These are phyloP conservation scores for Cettia cetti DNA, from an alignment of 2,113 vertebrate species.

Conservation along the genomic window DNA sequence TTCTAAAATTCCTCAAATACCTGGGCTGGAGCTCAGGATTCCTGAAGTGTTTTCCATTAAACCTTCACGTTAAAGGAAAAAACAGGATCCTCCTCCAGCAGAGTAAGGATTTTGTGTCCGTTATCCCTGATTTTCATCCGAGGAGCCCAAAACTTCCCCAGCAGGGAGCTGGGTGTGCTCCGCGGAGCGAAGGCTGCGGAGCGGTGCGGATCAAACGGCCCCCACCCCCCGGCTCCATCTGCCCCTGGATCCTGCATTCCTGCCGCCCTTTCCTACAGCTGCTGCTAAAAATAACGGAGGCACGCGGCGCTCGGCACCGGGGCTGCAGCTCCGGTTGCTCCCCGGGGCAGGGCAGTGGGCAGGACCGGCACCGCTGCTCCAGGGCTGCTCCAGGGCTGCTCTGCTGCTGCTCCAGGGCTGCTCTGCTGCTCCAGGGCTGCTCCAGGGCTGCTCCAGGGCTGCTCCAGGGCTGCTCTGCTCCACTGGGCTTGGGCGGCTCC, in stretches of 20 bases:
- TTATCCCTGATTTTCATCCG: fast-evolving
- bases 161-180: fast-evolving
- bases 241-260: neutral
- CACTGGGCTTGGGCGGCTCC: neutral
- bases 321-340: neutral
- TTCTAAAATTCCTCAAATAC: neutral
- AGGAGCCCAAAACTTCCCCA: fast-evolving
- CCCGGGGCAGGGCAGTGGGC: neutral
- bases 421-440: too few species aligned
- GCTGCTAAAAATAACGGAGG: slow-evolving; percentile 20
- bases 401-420: too few species aligned
- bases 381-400: too few species aligned
- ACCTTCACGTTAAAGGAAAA: neutral
- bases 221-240: neutral
- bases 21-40: neutral
- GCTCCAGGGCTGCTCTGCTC: neutral
- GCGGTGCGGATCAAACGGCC: neutral
- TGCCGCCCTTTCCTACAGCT: slow-evolving; percentile 5
- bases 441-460: too few species aligned
- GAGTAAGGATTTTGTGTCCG: fast-evolving
- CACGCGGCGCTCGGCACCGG: neutral
- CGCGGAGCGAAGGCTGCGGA: too few species aligned
- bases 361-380: neutral
- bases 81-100: neutral
- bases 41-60: fast-evolving